Conservation (phyloP, 2,113 vertebrate genomes). For the Natator depressus region DNA sequence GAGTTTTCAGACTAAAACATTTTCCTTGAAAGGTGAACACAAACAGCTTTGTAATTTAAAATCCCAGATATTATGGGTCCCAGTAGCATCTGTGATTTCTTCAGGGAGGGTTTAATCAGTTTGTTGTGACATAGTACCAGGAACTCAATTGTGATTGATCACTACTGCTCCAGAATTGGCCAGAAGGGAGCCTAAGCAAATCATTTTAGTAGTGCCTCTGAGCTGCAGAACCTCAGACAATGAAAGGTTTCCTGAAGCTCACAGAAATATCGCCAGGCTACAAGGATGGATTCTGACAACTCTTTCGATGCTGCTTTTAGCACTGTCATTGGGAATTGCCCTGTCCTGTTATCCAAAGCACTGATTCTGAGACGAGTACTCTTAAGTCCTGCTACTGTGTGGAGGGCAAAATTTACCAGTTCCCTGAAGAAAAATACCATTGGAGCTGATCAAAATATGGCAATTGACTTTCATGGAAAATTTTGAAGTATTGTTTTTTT, state of each 20-base stretch:
- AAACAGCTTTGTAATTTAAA: slow-evolving; percentile 65
- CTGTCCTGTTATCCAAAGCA: neutral
- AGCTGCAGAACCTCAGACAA: slow-evolving; percentile 55
- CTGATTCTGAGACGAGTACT: neutral
- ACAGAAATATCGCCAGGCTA: slow-evolving; percentile 23
- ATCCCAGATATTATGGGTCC: slow-evolving; percentile 68
- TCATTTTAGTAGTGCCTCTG: slow-evolving; percentile 49
- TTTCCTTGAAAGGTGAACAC: slow-evolving; percentile 60
- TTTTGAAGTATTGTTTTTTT: neutral
- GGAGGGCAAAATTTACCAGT: neutral
- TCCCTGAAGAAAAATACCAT: neutral
- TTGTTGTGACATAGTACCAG: slow-evolving; percentile 74
- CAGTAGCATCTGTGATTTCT: slow-evolving; percentile 78
- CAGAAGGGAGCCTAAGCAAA: slow-evolving; percentile 71
- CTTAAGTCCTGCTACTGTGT: neutral
- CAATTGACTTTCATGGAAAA: neutral
- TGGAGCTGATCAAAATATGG: neutral
- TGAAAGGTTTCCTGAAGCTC: slow-evolving; percentile 27
- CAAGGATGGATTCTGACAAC: neutral
- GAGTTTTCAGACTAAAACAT: slow-evolving; percentile 52
- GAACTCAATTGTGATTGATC: slow-evolving; percentile 80
- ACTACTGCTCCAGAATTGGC: slow-evolving; percentile 66
- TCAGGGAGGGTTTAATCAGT: slow-evolving; percentile 76
- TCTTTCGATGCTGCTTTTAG: slow-evolving; percentile 2
- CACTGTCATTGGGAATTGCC: neutral